A percentile compares a stretch with the other conserved stretches of the same genome.
Evolutionary conservation across 2,113 vertebrate genomes (phyloP).

Genomic region (Pedetes capensis): DNA sequence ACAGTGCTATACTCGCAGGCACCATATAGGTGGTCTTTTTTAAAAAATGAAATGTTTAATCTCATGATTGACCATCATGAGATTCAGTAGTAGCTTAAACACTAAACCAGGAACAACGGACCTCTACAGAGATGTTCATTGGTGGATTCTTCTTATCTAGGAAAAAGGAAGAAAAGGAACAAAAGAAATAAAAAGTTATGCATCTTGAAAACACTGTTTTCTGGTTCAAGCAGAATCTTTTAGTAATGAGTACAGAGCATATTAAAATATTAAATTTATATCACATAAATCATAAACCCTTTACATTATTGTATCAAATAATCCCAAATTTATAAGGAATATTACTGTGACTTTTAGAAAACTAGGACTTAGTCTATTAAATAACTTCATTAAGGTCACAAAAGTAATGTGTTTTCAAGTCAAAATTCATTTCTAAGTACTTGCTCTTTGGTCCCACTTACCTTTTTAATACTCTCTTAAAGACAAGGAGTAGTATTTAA

Average conservation of each 20-base stretch:
- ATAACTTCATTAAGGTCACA: neutral
- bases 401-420: neutral
- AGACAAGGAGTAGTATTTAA: neutral
- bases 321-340: neutral
- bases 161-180: no score
- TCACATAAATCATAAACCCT: neutral
- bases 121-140: neutral
- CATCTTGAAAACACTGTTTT: neutral
- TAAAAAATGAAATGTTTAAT: no score
- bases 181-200: no score
- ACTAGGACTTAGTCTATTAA: neutral
- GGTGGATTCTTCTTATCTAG: neutral
- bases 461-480: conserved; percentile 25
- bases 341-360: neutral
- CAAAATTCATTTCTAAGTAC: neutral
- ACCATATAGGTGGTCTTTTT: no score
- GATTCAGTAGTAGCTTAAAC: neutral
- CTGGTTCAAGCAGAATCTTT: neutral
- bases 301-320: neutral
- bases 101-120: neutral
- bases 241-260: neutral
- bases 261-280: neutral
- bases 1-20: no score
- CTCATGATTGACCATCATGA: neutral
- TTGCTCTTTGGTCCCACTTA: neutral